Evolutionary conservation across 2,888 invertebrate genomes (phyloP), one percentile per base, ranked within the genome.

Genomic region (Drepanosiphum platanoidis): DNA sequence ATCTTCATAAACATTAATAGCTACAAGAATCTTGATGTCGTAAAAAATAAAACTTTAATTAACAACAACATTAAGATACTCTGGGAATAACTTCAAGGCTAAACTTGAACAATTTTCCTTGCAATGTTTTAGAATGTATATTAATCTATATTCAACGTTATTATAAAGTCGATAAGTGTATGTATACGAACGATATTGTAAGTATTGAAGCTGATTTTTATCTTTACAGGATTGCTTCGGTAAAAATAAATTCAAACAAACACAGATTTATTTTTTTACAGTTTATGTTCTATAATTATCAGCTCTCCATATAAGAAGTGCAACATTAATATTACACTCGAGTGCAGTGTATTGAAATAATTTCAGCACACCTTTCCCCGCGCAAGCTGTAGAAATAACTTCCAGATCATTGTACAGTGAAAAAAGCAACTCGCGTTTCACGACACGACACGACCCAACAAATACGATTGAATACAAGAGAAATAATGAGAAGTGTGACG

Each of bases 1-100:
- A 64, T 78, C 39, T 78, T 64, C 78, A 64, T 77, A 64, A 78
- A 64, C 77, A 78, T 78, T 78, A 78, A 78, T 64, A 39, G 42
- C 39, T 78, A 78, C 42, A 64, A 64, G 64, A 78, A 42, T 42
- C 30, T 42, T 64, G 2, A 18, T 42, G 78, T 78, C 64, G 39
- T 64, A 78, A 66, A 78, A 64, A 64, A 64, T 64, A 64, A 78
- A 39, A 64, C 64, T 78, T 77, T 78, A 78, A 78, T 78, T 78
- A 78, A 64, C 78, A 64, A 78, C 64, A 64, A 36, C 27, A 64
- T 61, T 61, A 61, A 30, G 39, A 11, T 74, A 36, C 27, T 77
- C 27, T 64, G 18, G 39, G 58, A 61, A 75, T 39, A 8, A 75
- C 64, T 78, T 78, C 78, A 78, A 78, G 78, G 78, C 64, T 66